Evolutionary conservation across 2,113 vertebrate species (phyloP).

Genomic region (Equus quagga): DNA sequence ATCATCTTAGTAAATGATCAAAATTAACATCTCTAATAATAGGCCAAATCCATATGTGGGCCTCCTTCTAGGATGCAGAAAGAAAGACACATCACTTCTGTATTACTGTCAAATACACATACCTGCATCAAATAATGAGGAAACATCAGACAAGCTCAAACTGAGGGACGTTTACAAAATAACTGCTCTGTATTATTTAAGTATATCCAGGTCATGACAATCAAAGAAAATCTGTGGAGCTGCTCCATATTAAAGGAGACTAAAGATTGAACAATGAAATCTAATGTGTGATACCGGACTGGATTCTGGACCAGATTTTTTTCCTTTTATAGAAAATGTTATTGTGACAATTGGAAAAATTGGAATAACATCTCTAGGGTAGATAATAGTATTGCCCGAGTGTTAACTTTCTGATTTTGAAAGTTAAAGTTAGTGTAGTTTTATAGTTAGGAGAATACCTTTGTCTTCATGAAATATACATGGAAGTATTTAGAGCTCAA

Average conservation of each 20-base stretch:
- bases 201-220: not conserved
- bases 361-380: not conserved
- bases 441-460: not conserved
- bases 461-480: not conserved
- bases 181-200: not conserved
- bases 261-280: not conserved
- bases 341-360: not conserved
- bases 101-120: not conserved
- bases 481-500: not conserved
- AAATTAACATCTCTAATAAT: not conserved
- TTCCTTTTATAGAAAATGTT: not conserved
- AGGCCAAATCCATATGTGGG: not conserved
- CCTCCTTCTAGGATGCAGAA: not conserved
- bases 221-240: not conserved
- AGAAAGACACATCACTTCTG: not conserved
- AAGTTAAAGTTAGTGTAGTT: not conserved
- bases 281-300: not conserved
- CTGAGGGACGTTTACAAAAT: not conserved
- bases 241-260: not conserved
- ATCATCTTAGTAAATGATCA: not conserved
- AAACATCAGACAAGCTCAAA: not conserved
- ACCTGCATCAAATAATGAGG: not conserved
- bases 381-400: not conserved
- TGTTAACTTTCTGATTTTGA: not conserved
- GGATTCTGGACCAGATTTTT: not conserved